These are phyloP conservation scores for Clitarchus hookeri DNA, from an alignment of 2,888 invertebrate genomes.

Conservation along the genomic window DNA sequence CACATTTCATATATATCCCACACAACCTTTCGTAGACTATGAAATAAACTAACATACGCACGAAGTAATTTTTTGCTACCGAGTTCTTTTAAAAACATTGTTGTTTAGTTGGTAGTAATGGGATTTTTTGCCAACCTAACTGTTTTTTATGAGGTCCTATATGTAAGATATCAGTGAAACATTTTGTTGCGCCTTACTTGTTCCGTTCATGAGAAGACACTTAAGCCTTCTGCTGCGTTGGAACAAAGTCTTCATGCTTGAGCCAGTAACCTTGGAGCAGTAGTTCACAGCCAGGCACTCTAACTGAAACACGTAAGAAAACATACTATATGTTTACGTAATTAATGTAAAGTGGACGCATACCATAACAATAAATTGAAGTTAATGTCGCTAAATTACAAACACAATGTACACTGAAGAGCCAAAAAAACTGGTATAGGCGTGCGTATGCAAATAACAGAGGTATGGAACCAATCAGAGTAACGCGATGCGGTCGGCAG, in stretches of 20 bases:
- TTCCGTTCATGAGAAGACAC: slow-evolving; percentile 95
- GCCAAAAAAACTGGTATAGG: no score
- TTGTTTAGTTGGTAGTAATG: not conserved
- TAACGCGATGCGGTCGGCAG: no score
- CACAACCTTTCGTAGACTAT: no score
- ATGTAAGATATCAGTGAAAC: not conserved
- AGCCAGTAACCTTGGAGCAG: slow-evolving; percentile 95
- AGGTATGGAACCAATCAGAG: no score
- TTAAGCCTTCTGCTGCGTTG: slow-evolving; percentile 90
- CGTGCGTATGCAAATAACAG: no score
- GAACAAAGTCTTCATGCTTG: slow-evolving; percentile 91
- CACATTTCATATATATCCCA: no score
- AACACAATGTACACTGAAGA: no score
- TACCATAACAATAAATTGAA: no score
- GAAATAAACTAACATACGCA: no score
- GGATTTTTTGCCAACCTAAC: not conserved
- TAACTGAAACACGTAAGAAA: slow-evolving; percentile 64
- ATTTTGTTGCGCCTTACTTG: slow-evolving; percentile 67
- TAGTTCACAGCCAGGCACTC: slow-evolving; percentile 97
- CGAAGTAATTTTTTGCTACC: no score
- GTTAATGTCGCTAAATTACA: no score
- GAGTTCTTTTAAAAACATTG: not conserved
- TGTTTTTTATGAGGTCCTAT: not conserved
- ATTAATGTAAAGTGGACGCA: no score
- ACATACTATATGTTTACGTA: not conserved